Evolutionary conservation across 2,888 invertebrate genomes (phyloP), one percentile per base, ranked within the genome.

Genomic region (Machimus rusticus): DNA sequence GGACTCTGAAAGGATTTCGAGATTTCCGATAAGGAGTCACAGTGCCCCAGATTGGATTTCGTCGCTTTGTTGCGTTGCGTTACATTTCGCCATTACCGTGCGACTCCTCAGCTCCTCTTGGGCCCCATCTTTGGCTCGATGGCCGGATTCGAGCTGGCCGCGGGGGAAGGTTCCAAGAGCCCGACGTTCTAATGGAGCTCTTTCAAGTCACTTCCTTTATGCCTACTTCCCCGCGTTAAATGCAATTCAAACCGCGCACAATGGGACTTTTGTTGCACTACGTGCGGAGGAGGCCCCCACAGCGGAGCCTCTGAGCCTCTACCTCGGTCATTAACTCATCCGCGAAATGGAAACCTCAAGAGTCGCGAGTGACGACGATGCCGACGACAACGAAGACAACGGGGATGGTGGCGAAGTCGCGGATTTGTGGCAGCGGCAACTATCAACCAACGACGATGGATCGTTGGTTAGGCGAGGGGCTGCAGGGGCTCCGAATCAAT

Each of bases 251-350:
- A 6, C 31, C 5, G 55, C 55, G 16, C 46, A 79, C 78, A 78
- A 78, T 78, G 23, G 39, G 5, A 43, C 78, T 78, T 43, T 78
- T 43, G 78, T 78, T 43, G 39, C 23, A 14, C 23, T 57, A 57
- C 23, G 57, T 23, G 66, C 66, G 3, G 8, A 19, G 19, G 8
- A 19, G n/a, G 8, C 5, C 9, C 39, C 39, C 39, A 39, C 39
- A 39, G 39, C 2, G 12, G 19, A 19, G n/a, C 23, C 28, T 12
- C 66, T 28, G 19, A 19, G n/a, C 23, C 28, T 66, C 66, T 66
- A 66, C 66, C 28, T 66, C 39, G 78, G 78, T 78, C 39, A 78
- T 78, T 78, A 78, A 78, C 39, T 78, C 78, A 78, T 78, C 78
- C 43, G 78, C 78, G 78, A 78, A 78, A 78, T 78, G 78, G 46